Conservation (phyloP, 2,797 vertebrate genomes). For the Phalloptychus januarius region DNA sequence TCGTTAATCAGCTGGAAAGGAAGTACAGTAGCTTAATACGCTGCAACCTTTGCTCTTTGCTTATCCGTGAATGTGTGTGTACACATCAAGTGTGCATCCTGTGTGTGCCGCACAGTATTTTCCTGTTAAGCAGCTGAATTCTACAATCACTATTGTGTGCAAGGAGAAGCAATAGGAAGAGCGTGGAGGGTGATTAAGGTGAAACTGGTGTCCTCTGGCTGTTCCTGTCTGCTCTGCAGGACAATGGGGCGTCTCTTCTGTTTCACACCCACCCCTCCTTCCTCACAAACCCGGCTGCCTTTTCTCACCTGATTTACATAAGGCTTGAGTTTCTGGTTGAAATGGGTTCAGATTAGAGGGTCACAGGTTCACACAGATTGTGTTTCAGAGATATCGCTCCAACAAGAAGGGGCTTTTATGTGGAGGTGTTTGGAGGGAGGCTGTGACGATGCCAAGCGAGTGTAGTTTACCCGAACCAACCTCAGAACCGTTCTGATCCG, state of each 20-base stretch:
- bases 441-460: constrained; percentile 7
- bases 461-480: constrained; percentile 25
- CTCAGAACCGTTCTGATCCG: constrained; percentile 39
- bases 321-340: neutral
- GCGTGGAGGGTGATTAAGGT: constrained; percentile 72
- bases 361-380: neutral
- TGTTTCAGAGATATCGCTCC: constrained; percentile 9
- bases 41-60: constrained; percentile 34
- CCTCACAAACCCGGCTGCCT: constrained; percentile 23
- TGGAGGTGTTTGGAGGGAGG: constrained; percentile 4
- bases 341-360: neutral
- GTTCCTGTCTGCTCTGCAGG: constrained; percentile 53
- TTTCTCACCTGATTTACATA: constrained; percentile 13
- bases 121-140: constrained; percentile 33
- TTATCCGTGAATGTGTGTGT: constrained; percentile 33
- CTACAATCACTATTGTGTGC: constrained; percentile 48
- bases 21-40: constrained; percentile 38
- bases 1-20: constrained; percentile 19
- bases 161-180: constrained; percentile 78
- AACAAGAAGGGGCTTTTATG: constrained; percentile 13
- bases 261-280: constrained; percentile 58
- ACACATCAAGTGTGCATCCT: constrained; percentile 23
- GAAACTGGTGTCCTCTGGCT: constrained; percentile 66
- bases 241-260: constrained; percentile 62
- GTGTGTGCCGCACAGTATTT: constrained; percentile 13